Evolutionary conservation across 53 echinoderm and acorn worm species (phyloP).

Genomic region (Arbacia lixula): DNA sequence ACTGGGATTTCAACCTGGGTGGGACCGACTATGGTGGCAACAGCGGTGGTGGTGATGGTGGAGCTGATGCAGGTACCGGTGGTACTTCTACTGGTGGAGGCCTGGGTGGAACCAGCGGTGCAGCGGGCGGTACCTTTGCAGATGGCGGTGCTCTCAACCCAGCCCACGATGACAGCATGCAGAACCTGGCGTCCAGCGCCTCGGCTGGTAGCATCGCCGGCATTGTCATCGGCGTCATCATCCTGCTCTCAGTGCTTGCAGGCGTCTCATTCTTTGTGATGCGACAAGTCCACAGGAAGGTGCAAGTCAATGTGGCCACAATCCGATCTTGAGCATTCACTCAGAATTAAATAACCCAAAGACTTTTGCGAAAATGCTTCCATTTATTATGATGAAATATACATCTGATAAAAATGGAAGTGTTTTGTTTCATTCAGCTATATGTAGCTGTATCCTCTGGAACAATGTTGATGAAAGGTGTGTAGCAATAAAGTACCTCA

Average conservation of each 20-base stretch:
- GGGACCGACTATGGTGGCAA: slow-evolving; percentile 43
- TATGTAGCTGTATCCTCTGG: no score
- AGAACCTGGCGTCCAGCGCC: slow-evolving; percentile 21
- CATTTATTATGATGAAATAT: no score
- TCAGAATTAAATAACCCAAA: background rate
- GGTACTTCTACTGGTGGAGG: slow-evolving; percentile 21
- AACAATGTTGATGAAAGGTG: no score
- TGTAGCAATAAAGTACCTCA: no score
- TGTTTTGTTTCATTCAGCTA: no score
- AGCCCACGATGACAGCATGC: slow-evolving; percentile 39
- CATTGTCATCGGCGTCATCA: slow-evolving; percentile 48
- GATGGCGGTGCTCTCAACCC: slow-evolving; percentile 36
- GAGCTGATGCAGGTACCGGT: slow-evolving; percentile 17
- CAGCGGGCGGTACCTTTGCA: background rate
- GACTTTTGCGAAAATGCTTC: slow-evolving; percentile 1
- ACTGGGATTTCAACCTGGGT: slow-evolving; percentile 1
- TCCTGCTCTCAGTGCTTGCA: slow-evolving; percentile 21
- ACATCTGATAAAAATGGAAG: no score
- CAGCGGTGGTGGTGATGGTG: slow-evolving; percentile 5
- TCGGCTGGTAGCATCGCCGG: slow-evolving; percentile 54
- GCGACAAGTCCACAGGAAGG: slow-evolving; percentile 44
- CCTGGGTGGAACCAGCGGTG: background rate
- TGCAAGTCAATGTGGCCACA: background rate
- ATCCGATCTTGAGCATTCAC: no score
- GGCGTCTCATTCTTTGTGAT: slow-evolving; percentile 37